Evolutionary conservation across 2,797 vertebrate species (phyloP), one percentile per base, ranked within the genome.

Genomic region (Crocodylus rhombifer): DNA sequence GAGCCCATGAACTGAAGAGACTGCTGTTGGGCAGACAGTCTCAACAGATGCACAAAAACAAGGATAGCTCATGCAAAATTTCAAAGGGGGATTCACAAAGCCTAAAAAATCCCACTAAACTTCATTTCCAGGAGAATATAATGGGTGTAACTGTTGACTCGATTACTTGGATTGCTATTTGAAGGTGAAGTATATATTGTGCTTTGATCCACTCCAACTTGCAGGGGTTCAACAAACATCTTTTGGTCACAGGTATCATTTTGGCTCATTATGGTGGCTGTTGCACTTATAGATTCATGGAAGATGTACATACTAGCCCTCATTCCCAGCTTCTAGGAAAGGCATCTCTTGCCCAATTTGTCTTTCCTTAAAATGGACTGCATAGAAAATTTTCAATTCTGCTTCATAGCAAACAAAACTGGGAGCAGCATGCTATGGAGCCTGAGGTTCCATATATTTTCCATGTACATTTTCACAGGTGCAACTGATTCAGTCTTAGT

Each of bases 401-500:
- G 36, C 36, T 62, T 33, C 25, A 25, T 42, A 61, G 60, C 77
- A 63, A 63, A 51, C 61, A 62, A 28, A 61, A 61, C 30, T 17
- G 25, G 36, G 11, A 36, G 30, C 26, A 28, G 30, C 9, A 42
- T 23, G 21, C 67, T 36, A 79, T 21, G 23, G 74, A 26, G 20
- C 67, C 92, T 78, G 28, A 67, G 71, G 90, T 88, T 84, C 55
- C 76, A 57, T 91, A 20, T 80, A 55, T 65, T 58, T 82, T 60
- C 58, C 86, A 64, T 89, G 82, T 91, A 63, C 88, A 77, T 3
- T 14, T 65, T 92, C 81, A 77, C 77, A 84, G 77, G 80, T 6
- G 7, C 82, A 91, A 86, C 85, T 81, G 77, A 86, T 62, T 64
- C 79, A 81, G 80, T 76, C 80, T 57, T 81, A 92, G 87, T 78